Percentiles rank a stretch among this genome's conserved stretches.
These are phyloP conservation scores for Lordiphosa clarofinis DNA, from an alignment of 1,140 invertebrate genomes.

Conservation along the genomic window DNA sequence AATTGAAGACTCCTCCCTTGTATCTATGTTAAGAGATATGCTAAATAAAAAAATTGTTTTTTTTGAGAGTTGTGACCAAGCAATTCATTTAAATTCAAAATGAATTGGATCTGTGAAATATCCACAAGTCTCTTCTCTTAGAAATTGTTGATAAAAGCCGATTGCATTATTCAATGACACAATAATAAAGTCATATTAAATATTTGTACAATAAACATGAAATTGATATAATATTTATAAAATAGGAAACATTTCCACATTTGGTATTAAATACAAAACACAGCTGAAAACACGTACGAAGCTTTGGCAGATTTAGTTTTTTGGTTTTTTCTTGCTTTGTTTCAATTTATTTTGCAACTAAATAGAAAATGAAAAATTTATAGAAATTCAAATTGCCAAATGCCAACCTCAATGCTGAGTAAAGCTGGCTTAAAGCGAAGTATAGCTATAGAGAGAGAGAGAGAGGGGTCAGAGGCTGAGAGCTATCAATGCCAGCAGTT, in stretches of 20 bases:
- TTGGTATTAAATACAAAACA: conserved; percentile 34
- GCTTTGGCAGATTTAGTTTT: conserved; percentile 29
- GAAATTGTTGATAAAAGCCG: too few relatives aligned
- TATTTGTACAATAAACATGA: too few relatives aligned
- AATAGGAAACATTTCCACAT: conserved; percentile 3
- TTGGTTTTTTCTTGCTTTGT: conserved; percentile 9
- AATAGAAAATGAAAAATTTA: conserved; percentile 75
- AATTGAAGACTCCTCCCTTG: neutral
- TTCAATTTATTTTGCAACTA: conserved; percentile 53
- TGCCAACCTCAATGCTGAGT: conserved; percentile 21
- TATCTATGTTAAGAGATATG: too few relatives aligned
- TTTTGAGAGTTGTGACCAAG: too few relatives aligned
- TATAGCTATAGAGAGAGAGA: neutral
- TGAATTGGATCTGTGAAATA: too few relatives aligned
- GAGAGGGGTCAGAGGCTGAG: conserved; percentile 17
- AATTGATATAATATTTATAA: too few relatives aligned
- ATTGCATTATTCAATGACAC: too few relatives aligned
- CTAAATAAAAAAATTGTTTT: too few relatives aligned
- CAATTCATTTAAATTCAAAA: too few relatives aligned
- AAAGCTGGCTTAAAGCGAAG: conserved; percentile 64
- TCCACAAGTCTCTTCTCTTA: too few relatives aligned
- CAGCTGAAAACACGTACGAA: conserved; percentile 24
- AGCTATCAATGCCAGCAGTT: conserved; percentile 68
- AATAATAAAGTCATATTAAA: too few relatives aligned
- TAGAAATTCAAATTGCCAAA: conserved; percentile 65